Evolutionary conservation across 2,888 invertebrate genomes (phyloP).

Genomic region (Chalcis sispes): DNA sequence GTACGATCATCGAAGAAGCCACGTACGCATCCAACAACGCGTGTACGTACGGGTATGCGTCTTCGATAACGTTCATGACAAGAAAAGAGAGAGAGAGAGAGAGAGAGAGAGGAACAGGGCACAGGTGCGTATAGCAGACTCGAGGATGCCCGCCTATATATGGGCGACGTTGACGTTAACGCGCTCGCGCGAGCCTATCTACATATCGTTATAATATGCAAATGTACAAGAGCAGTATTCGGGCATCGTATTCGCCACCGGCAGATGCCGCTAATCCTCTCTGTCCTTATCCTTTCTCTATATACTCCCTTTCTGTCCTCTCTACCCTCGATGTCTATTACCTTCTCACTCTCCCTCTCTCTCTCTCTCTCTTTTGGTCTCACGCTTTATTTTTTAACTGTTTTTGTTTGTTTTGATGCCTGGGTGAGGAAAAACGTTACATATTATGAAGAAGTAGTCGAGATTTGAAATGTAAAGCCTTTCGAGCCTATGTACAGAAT

Average conservation of each 20-base stretch:
- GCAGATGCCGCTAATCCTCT: conserved; percentile 48
- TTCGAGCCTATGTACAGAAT: too few species aligned
- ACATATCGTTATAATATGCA: conserved; percentile 70
- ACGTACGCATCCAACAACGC: conserved; percentile 19
- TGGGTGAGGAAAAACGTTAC: too few species aligned
- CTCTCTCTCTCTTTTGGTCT: too few species aligned
- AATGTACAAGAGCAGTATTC: conserved; percentile 59
- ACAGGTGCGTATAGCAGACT: conserved; percentile 53
- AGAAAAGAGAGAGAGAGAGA: not conserved
- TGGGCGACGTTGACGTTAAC: conserved; percentile 63
- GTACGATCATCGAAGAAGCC: conserved; percentile 49
- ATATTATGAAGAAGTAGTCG: too few species aligned
- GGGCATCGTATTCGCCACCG: not conserved
- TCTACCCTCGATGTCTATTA: conserved; percentile 12
- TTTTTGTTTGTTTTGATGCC: too few species aligned
- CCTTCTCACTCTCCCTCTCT: not conserved
- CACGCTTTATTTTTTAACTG: too few species aligned
- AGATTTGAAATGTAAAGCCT: too few species aligned
- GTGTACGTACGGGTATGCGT: not conserved
- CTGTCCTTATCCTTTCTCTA: conserved; percentile 16
- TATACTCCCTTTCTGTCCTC: not conserved
- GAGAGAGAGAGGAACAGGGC: not conserved
- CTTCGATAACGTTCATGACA: conserved; percentile 19
- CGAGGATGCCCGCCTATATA: conserved; percentile 61
- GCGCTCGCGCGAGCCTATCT: conserved; percentile 59